Evolutionary conservation across 2,797 vertebrate species (phyloP).

Genomic region (Rhinichthys osculus): DNA sequence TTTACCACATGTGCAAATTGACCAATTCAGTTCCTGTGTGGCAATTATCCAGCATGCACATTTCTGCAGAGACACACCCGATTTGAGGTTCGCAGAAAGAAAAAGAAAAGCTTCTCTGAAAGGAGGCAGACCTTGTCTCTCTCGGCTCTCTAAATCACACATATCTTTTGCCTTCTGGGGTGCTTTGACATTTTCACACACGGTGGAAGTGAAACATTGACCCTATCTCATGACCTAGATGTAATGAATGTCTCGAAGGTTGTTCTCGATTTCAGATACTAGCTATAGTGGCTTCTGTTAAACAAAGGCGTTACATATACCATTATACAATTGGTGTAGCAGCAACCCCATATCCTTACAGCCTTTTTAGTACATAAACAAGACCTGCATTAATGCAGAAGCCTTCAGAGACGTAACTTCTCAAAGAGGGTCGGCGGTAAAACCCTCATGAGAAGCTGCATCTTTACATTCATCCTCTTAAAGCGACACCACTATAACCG

Average conservation of each 20-base stretch:
- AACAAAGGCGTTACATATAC: slow-evolving; percentile 19
- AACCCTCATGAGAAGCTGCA: not conserved
- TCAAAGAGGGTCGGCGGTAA: slow-evolving; percentile 15
- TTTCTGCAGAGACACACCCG: slow-evolving; percentile 1
- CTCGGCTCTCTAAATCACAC: not conserved
- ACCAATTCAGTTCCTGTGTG: slow-evolving; percentile 18
- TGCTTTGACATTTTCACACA: slow-evolving; percentile 12
- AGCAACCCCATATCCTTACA: slow-evolving; percentile 24
- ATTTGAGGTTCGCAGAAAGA: not conserved
- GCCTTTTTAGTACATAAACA: slow-evolving; percentile 22
- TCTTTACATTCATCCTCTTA: slow-evolving; percentile 5
- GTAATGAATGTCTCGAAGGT: not conserved
- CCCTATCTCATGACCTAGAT: not conserved
- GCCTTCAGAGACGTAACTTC: not conserved
- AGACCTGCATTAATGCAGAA: not conserved
- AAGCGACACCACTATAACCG: not conserved
- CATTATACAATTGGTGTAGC: slow-evolving; percentile 44
- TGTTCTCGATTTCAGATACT: not conserved
- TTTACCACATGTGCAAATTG: slow-evolving; percentile 14
- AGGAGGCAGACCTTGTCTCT: not conserved
- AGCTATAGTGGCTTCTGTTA: slow-evolving; percentile 7
- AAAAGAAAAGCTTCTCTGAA: not conserved
- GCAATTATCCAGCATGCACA: slow-evolving; percentile 25
- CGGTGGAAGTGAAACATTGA: not conserved
- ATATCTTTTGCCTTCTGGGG: not conserved